A percentile compares a stretch with the other conserved stretches of the same genome.
Conservation (phyloP, 2,888 invertebrate species). For the Hypolimnas misippus region DNA sequence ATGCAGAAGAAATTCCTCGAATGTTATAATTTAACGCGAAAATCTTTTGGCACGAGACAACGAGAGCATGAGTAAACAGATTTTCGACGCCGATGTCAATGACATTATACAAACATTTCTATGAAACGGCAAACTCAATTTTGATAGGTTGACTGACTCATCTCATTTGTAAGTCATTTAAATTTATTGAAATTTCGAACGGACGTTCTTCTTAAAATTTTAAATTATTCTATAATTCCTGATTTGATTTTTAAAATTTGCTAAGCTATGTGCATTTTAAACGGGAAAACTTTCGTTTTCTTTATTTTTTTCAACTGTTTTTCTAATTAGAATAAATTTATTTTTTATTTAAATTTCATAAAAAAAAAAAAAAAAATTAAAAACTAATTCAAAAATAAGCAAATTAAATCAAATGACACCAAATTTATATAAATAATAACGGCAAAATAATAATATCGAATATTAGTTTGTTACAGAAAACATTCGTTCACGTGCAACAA, state of each 20-base stretch:
- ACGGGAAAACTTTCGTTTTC: not conserved
- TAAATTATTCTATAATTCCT: constrained; percentile 16
- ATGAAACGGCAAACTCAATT: constrained; percentile 47
- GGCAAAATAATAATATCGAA: too few species aligned
- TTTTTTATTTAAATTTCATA: too few species aligned
- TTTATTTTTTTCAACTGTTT: not conserved
- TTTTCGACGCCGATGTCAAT: constrained; percentile 66
- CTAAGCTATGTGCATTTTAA: not conserved
- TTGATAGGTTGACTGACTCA: constrained; percentile 43
- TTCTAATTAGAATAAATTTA: not conserved
- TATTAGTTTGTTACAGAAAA: not conserved
- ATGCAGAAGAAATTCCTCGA: constrained; percentile 15
- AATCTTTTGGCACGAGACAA: constrained; percentile 64
- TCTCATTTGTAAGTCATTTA: constrained; percentile 45
- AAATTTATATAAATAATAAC: too few species aligned
- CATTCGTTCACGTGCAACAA: not conserved
- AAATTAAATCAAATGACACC: not conserved
- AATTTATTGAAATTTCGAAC: constrained; percentile 39
- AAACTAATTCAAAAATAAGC: not conserved
- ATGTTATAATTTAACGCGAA: constrained; percentile 39
- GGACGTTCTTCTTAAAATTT: constrained; percentile 21
- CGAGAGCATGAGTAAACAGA: constrained; percentile 67
- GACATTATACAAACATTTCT: constrained; percentile 62
- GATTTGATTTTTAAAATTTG: constrained; percentile 12
- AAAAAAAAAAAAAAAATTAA: not conserved